Evolutionary conservation across 2,888 invertebrate genomes (phyloP), one percentile per base, ranked within the genome.

Genomic region (Merodon equestris): DNA sequence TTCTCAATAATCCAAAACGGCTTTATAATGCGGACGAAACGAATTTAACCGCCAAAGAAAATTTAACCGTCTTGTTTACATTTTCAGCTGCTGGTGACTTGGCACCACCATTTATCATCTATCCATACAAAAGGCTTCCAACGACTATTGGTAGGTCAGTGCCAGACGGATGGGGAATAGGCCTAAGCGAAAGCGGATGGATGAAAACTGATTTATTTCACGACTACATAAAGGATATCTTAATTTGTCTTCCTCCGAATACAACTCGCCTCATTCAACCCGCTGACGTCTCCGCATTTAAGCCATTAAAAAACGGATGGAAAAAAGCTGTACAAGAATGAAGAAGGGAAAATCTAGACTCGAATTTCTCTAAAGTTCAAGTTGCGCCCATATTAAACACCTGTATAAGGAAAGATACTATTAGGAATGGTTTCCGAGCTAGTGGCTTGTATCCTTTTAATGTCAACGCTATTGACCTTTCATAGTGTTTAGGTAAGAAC

Each of bases 31-130:
- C 51, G 15, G 68, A 68, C 27, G 68, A 70, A 71, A 79, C 83
- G 14, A 83, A 82, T 42, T 83, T 87, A 17, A 61, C 83, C 42
- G 84, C 84, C 45, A 84, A 84, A 66, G 83, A 83, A 44, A 83
- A 83, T 61, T 17, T 84, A 2, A 85, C 84, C 0, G 82, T 82
- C 9, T 75, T 86, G 19, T 71, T 86, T 5, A 83, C 81, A 40
- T 83, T 77, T 45, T 85, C 83, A 81, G 85, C 85, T 14, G 73
- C 61, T 56, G 86, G 85, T 7, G 17, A 17, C 9, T 5, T 47
- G 18, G 10, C 40, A 10, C 40, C 40, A 10, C 40, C 40, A 40
- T n/a, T 40, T 10, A 40, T 40, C n/a, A 40, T 40, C 3, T 40
- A 40, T 40, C 40, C 40, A n/a, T 40, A 40, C 10, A 10, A 9